Base-by-base conservation (phyloP, 2,113 vertebrate genomes). In the Polyodon spathula region DNA sequence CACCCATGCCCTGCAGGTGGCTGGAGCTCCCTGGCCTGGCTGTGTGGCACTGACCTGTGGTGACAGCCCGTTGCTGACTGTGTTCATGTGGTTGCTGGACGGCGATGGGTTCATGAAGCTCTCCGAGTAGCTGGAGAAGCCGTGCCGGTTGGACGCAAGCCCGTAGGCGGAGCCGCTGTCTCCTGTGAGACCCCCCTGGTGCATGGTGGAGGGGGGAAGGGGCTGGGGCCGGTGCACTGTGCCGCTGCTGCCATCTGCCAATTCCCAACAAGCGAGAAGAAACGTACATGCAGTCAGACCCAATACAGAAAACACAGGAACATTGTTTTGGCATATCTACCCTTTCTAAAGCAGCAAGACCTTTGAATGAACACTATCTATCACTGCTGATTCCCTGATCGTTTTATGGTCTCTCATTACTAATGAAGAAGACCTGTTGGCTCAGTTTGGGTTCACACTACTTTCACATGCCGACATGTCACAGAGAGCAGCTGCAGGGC, bases 71-170 rank as follows among this genome's bases (percentile, higher is more conserved):
- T 97, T 99, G 86, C 94, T 93, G 57, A 99, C 94, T 0, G 92
- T 78, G 74, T 96, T 97, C 94, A 98, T 98, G 88, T 97, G 94
- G 82, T 97, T 98, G 79, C 91, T 76, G 37, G 94, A 91, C 1
- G 90, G 93, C 0, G 92, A 79, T 0, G 93, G 90, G 63, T 90
- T 97, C 92, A 99, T 97, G 85, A 99, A 99, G 44, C 89, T 94
- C 67, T 99, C 96, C 0, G 96, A 95, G 81, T 99, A 99, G 88
- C 92, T 97, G 84, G 94, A 94, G 85, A 99, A 99, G 77, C 92
- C 71, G 81, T 98, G 94, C 46, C 96, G 90, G 63, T 89, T 89
- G 71, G 88, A 86, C 2, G 88, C 81, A 68, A 97, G 88, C 10
- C 94, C 93, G 0, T 99, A 99, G 58, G 93, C 93, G 0, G 93